A percentile compares a stretch with the other conserved stretches of the same genome.
These are phyloP conservation scores for honey bee (Apis mellifera) DNA, from an alignment of 1,140 invertebrate species.

Conservation along the genomic window DNA sequence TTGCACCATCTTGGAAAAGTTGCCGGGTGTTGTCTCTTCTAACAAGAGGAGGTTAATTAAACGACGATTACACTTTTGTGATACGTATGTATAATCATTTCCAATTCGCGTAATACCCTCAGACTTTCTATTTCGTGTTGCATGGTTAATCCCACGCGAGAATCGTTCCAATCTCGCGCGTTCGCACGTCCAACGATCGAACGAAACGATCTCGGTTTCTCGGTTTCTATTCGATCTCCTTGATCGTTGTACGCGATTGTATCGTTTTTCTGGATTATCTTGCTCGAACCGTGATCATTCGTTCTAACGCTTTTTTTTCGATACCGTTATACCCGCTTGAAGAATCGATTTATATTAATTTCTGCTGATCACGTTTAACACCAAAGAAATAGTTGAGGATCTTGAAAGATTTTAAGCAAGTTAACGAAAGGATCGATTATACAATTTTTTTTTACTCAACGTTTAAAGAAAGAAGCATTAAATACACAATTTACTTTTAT, in stretches of 20 bases:
- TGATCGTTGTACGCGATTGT: background rate
- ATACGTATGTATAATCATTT: constrained; percentile 17
- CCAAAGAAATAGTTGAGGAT: background rate
- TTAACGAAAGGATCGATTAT: no score
- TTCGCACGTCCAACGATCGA: constrained; percentile 23
- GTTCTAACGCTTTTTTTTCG: background rate
- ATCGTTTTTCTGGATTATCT: background rate
- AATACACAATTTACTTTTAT: no score
- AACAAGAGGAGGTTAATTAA: constrained; percentile 13
- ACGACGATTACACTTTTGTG: constrained; percentile 11
- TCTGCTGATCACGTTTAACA: background rate
- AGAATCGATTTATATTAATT: constrained; percentile 6
- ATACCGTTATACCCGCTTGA: background rate
- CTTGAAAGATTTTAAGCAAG: no score
- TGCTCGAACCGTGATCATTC: background rate
- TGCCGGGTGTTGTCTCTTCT: background rate
- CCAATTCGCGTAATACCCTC: constrained; percentile 13
- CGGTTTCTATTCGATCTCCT: background rate
- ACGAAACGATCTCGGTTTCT: background rate
- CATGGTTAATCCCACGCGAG: constrained; percentile 19
- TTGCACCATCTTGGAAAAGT: constrained; percentile 27
- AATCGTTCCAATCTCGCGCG: background rate
- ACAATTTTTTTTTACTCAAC: no score
- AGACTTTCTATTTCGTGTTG: constrained; percentile 31
- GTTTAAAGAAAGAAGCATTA: no score